Evolutionary conservation across 2,888 invertebrate species (phyloP), one percentile per base, ranked within the genome.

Genomic region (Diarsia brunnea): DNA sequence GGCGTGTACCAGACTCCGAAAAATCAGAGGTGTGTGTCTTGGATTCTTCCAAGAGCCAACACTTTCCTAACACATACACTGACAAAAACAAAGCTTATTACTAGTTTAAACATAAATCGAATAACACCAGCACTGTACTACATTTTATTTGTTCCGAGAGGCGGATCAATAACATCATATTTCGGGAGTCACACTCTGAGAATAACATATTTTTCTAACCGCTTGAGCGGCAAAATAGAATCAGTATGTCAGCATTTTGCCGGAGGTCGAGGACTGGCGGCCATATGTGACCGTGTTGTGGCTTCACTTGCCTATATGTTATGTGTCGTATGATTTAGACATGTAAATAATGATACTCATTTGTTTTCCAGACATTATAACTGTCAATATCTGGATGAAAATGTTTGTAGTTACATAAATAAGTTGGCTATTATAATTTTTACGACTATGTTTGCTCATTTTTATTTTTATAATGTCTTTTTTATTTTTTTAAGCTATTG

Each of bases 171-270:
- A 89, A 84, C 84, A 86, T 89, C 85, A 89, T 90, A 91, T 89
- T 88, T 90, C 89, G 90, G 81, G 86, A 88, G 84, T 73, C 82
- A 82, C 85, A 86, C 86, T 87, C 80, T 84, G 86, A 90, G 89
- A 91, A 92, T 89, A 93, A 92, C 92, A 93, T 92, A 92, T 92
- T 92, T 92, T 92, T 91, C 84, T 84, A 81, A 84, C 86, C 89
- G 89, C 90, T 87, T 87, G 85, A 85, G 83, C 81, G 78, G 84
- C 90, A 87, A 90, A 91, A 92, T 89, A 89, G 89, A 90, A 89
- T 89, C 85, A 82, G 82, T 89, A 87, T 82, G 92, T 93, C 93
- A 92, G 93, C 93, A 82, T 89, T 91, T 86, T 82, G 78, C 70
- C 81, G 76, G 89, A 89, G 91, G 91, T 88, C 89, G 89, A 88